Evolutionary conservation across 1,140 invertebrate genomes (phyloP).

Genomic region (Oreohelix idahoensis): DNA sequence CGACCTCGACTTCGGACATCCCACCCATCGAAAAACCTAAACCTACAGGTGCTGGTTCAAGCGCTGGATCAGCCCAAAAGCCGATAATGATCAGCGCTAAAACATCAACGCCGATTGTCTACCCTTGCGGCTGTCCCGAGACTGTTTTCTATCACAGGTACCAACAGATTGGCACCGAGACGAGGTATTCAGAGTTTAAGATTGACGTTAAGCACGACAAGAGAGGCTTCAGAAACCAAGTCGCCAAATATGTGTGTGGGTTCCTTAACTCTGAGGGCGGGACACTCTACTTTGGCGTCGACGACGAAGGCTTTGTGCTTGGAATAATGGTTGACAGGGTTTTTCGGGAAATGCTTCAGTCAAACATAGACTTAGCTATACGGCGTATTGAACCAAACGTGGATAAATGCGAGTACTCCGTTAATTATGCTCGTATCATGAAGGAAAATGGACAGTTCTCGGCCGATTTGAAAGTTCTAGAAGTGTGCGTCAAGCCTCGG

Average conservation of each 20-base stretch:
- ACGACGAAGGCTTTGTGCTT: slow-evolving; percentile 22
- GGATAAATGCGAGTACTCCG: background rate
- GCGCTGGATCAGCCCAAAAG: background rate
- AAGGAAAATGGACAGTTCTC: background rate
- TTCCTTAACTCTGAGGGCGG: slow-evolving; percentile 37
- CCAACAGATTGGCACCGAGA: slow-evolving; percentile 22
- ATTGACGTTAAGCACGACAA: background rate
- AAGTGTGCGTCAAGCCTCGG: slow-evolving; percentile 32
- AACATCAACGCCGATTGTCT: background rate
- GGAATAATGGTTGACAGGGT: background rate
- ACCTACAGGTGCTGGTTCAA: background rate
- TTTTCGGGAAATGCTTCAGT: background rate
- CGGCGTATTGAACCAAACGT: background rate
- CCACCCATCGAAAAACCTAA: background rate
- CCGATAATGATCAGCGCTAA: slow-evolving; percentile 9
- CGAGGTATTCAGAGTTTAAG: slow-evolving; percentile 36
- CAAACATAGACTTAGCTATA: background rate
- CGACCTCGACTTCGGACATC: background rate
- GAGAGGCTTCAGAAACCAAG: background rate
- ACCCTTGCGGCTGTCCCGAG: slow-evolving; percentile 29
- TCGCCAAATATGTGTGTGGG: slow-evolving; percentile 23
- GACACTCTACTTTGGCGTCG: slow-evolving; percentile 24
- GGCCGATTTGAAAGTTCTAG: slow-evolving; percentile 16
- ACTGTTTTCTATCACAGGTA: slow-evolving; percentile 16
- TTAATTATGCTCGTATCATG: slow-evolving; percentile 27